These are phyloP conservation scores for Galleria mellonella DNA, from an alignment of 1,140 invertebrate genomes.

Conservation along the genomic window DNA sequence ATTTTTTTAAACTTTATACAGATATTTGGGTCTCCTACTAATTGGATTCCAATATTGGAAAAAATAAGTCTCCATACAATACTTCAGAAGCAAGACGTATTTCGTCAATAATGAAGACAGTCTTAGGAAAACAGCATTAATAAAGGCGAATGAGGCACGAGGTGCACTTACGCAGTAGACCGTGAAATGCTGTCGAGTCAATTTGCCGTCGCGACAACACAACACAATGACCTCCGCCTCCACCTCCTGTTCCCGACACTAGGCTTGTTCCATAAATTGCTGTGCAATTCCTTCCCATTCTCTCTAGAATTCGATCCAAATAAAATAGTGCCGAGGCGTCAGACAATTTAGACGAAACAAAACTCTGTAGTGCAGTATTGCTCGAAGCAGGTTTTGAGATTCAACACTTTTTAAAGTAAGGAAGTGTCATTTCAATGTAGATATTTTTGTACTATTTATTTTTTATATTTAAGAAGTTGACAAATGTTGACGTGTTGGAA, in stretches of 20 bases:
- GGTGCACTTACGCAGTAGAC: conserved; percentile 52
- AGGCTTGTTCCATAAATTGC: conserved; percentile 47
- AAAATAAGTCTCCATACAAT: no score
- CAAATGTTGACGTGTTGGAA: no score
- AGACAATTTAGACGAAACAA: conserved; percentile 9
- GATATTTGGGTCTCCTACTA: no score
- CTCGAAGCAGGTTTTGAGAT: no score
- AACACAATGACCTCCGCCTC: conserved; percentile 24
- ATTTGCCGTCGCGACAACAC: conserved; percentile 54
- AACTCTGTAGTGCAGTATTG: background rate
- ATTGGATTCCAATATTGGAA: no score
- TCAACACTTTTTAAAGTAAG: no score
- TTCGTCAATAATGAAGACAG: conserved; percentile 18
- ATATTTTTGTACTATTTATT: no score
- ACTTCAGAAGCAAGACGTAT: background rate
- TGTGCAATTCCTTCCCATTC: conserved; percentile 35
- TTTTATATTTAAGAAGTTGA: no score
- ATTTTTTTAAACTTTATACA: no score
- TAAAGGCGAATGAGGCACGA: conserved; percentile 29
- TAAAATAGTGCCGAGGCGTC: conserved; percentile 16
- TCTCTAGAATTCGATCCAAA: conserved; percentile 19
- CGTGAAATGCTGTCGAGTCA: conserved; percentile 61
- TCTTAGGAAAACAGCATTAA: conserved; percentile 38
- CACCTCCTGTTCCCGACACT: conserved; percentile 30
- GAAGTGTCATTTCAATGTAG: no score